phyloP scores from a whole-genome alignment of 2,797 vertebrate species.

The Sebastolobus alascanus region DNA sequence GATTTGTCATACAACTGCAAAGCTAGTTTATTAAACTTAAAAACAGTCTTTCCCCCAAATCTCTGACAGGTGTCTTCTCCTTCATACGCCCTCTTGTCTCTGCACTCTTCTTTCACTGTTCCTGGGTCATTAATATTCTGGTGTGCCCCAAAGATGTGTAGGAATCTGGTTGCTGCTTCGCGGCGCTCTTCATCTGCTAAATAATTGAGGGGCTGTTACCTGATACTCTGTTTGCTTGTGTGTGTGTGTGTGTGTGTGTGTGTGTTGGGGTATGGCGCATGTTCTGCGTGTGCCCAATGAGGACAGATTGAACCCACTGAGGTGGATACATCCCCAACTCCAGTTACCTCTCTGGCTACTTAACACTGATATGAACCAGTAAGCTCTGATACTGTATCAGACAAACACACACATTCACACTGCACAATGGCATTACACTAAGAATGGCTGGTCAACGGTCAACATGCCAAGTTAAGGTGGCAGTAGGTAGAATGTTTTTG shows the following conservation, averaged over 20 bases:
- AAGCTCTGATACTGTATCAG: slow-evolving; percentile 68
- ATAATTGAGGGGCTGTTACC: slow-evolving; percentile 85
- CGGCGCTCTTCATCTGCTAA: slow-evolving; percentile 76
- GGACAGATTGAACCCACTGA: slow-evolving; percentile 79
- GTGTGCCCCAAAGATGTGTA: slow-evolving; percentile 59
- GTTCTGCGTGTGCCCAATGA: slow-evolving; percentile 46
- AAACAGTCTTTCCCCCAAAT: slow-evolving; percentile 24
- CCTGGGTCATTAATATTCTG: slow-evolving; percentile 78
- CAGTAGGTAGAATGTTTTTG: too few relatives aligned
- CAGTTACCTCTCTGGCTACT: slow-evolving; percentile 71
- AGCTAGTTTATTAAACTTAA: background rate
- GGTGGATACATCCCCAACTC: slow-evolving; percentile 68
- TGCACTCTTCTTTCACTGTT: slow-evolving; percentile 30
- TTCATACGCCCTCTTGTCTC: background rate
- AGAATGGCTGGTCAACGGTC: slow-evolving; percentile 11
- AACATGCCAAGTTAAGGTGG: background rate
- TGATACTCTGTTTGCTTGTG: slow-evolving; percentile 69
- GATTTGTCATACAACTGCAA: background rate
- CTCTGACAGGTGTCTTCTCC: slow-evolving; percentile 3
- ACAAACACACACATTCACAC: slow-evolving; percentile 49
- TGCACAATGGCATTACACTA: slow-evolving; percentile 38
- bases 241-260: slow-evolving; percentile 34
- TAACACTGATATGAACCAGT: slow-evolving; percentile 76
- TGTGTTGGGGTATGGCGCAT: slow-evolving; percentile 23
- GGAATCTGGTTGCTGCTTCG: slow-evolving; percentile 84